Evolutionary conservation across 37 sponge, comb jelly and placozoan species (phyloP).

Genomic region (Aphrocallistes beatrix): DNA sequence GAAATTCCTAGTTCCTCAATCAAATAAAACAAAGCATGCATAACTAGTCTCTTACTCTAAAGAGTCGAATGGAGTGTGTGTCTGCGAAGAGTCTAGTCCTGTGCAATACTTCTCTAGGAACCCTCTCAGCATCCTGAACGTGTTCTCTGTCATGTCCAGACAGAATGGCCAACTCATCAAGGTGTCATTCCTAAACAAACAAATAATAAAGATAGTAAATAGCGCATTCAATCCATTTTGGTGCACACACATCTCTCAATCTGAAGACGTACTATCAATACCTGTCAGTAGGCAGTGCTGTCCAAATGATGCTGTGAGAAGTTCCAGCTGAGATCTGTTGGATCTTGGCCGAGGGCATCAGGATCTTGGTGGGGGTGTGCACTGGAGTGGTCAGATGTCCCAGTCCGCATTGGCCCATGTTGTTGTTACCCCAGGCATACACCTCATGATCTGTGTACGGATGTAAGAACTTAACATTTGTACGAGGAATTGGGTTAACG

Average conservation of each 20-base stretch:
- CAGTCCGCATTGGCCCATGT: slow-evolving; percentile 81
- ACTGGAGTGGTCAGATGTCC: slow-evolving; percentile 52
- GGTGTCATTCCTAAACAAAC: not conserved
- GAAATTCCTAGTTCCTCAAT: too few species aligned
- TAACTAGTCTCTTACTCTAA: not conserved
- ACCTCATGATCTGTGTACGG: slow-evolving; percentile 51
- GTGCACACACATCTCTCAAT: not conserved
- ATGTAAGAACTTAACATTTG: not conserved
- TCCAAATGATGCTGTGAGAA: slow-evolving; percentile 84
- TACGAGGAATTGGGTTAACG: not conserved
- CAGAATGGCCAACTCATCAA: not conserved
- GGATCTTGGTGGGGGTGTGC: slow-evolving; percentile 44
- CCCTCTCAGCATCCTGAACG: not conserved
- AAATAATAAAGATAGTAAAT: not conserved
- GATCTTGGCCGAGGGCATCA: slow-evolving; percentile 38
- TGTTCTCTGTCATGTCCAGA: slow-evolving; percentile 13
- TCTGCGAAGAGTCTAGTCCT: not conserved
- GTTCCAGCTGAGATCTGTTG: slow-evolving; percentile 80
- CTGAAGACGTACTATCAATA: not conserved
- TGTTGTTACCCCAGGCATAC: slow-evolving; percentile 86
- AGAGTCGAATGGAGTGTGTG: not conserved
- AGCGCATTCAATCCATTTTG: not conserved
- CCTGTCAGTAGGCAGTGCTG: slow-evolving; percentile 68
- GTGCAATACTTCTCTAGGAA: slow-evolving; percentile 21
- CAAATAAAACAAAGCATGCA: too few species aligned